These are phyloP conservation scores for Marcusenius ussheri DNA, from an alignment of 2,113 vertebrate genomes.

Conservation along the genomic window DNA sequence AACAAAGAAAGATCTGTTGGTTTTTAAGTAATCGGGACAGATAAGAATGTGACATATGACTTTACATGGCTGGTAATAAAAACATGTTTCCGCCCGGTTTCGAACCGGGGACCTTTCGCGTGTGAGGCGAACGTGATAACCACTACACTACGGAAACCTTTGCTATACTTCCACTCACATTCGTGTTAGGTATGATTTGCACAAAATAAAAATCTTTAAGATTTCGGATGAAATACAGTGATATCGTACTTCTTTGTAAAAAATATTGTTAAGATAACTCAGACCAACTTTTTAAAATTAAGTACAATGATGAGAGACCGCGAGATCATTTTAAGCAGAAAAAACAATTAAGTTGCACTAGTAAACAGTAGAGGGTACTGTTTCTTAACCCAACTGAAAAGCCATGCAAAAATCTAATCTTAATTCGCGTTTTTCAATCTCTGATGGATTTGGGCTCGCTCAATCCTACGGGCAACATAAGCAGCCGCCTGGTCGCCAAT, in stretches of 20 bases:
- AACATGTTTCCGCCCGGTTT: conserved; percentile 55
- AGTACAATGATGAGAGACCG: neutral
- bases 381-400: neutral
- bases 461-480: neutral
- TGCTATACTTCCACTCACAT: accelerated
- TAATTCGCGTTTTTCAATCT: neutral
- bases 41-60: neutral
- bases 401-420: neutral
- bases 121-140: conserved; percentile 61
- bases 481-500: neutral
- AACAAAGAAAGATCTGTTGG: neutral
- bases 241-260: neutral
- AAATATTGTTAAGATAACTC: neutral
- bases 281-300: neutral
- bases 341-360: neutral
- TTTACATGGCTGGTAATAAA: neutral
- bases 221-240: neutral
- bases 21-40: neutral
- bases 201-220: neutral
- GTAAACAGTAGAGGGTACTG: neutral
- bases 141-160: conserved; percentile 59
- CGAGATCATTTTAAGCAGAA: neutral
- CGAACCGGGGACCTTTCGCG: conserved; percentile 60
- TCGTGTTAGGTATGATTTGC: neutral
- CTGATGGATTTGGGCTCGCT: neutral